Conservation (phyloP, 2,113 vertebrate genomes). For the Sitta europaea region DNA sequence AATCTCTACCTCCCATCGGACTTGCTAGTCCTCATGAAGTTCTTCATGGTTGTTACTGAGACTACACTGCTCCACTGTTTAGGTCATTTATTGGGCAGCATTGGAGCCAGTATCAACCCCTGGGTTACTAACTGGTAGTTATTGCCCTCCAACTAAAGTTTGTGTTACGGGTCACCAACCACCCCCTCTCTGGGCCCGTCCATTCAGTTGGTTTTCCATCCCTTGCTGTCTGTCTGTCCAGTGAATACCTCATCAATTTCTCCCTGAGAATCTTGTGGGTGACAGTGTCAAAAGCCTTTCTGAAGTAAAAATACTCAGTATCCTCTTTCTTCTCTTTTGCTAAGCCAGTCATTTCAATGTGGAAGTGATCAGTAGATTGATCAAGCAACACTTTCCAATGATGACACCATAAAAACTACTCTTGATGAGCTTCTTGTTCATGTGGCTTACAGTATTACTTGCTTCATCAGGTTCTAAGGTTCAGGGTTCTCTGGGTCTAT, state of each 20-base stretch:
- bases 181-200: not conserved
- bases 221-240: rapidly evolving
- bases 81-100: not conserved
- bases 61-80: not conserved
- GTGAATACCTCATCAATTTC: not conserved
- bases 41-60: not conserved
- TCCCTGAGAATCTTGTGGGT: not conserved
- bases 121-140: not conserved
- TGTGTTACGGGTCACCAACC: not conserved
- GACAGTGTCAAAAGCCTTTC: not conserved
- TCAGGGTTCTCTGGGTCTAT: not conserved
- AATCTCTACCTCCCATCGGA: not conserved
- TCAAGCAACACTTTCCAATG: not conserved
- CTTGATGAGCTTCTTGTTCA: not conserved
- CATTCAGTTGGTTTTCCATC: not conserved
- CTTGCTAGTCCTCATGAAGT: not conserved
- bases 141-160: not conserved
- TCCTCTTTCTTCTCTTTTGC: not conserved
- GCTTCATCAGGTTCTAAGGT: not conserved
- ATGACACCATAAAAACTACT: no score
- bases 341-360: not conserved
- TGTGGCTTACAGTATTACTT: not conserved
- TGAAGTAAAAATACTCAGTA: not conserved
- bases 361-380: not conserved
- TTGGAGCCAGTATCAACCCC: not conserved